Evolutionary conservation across 2,888 invertebrate species (phyloP).

Genomic region (Nysson spinosus): DNA sequence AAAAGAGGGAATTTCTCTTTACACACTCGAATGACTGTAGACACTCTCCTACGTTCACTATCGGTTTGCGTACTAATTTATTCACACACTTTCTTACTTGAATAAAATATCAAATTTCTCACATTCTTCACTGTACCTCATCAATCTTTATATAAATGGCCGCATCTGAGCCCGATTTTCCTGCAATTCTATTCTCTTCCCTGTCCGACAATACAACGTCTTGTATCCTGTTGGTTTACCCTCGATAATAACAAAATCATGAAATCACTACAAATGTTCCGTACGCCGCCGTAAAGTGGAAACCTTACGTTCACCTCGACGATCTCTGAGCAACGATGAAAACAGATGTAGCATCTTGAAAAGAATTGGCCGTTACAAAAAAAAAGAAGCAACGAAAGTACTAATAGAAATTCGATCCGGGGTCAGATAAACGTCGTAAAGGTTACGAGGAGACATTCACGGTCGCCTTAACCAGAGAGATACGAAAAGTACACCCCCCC

Average conservation of each 20-base stretch:
- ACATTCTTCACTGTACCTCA: no score
- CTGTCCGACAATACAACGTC: no score
- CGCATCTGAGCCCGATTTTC: no score
- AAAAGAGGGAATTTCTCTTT: constrained; percentile 13
- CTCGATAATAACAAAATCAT: no score
- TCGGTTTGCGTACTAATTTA: constrained; percentile 28
- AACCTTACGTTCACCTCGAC: no score
- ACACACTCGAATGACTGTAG: constrained; percentile 5
- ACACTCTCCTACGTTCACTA: not conserved
- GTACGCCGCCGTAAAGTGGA: no score
- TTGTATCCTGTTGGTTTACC: no score
- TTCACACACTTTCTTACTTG: not conserved
- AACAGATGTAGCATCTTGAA: not conserved
- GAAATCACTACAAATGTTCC: no score
- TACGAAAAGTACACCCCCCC: no score
- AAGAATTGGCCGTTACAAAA: not conserved
- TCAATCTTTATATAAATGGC: no score
- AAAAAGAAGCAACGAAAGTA: not conserved
- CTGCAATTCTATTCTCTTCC: no score
- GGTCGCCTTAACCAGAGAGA: not conserved
- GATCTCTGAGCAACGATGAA: no score
- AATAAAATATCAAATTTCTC: constrained; percentile 27
- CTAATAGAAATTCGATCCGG: constrained; percentile 13
- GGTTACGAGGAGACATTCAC: constrained; percentile 11
- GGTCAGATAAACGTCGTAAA: constrained; percentile 10